Evolutionary conservation across 1,140 invertebrate species (phyloP).

Genomic region (Drosophila nannoptera): DNA sequence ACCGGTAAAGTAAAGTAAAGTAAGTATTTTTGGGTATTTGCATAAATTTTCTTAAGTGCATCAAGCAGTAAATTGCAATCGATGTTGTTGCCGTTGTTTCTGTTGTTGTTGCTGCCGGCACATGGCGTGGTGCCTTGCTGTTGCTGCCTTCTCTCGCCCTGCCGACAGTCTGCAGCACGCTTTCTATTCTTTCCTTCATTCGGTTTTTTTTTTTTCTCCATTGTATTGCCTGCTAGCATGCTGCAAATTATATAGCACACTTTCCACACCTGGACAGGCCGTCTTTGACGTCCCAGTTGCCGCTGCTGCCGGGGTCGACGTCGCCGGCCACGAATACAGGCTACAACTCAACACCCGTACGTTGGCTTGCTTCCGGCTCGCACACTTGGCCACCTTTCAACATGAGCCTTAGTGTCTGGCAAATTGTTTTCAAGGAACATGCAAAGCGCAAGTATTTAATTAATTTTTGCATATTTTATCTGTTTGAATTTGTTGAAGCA

Average conservation of each 20-base stretch:
- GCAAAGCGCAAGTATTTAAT: slow-evolving; percentile 77
- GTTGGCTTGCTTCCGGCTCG: slow-evolving; percentile 45
- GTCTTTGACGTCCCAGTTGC: slow-evolving; percentile 33
- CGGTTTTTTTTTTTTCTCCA: slow-evolving; percentile 25
- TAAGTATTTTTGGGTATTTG: slow-evolving; percentile 79
- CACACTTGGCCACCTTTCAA: slow-evolving; percentile 64
- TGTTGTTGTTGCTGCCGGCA: slow-evolving; percentile 5
- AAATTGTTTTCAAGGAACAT: slow-evolving; percentile 78
- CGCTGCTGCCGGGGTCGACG: slow-evolving; percentile 34
- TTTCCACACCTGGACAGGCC: slow-evolving; percentile 73
- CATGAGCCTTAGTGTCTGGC: slow-evolving; percentile 76
- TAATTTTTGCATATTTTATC: slow-evolving; percentile 78
- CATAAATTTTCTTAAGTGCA: slow-evolving; percentile 79
- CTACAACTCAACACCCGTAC: slow-evolving; percentile 36
- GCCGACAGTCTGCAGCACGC: slow-evolving; percentile 43
- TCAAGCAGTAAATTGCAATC: slow-evolving; percentile 78
- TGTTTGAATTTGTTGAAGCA: slow-evolving; percentile 77
- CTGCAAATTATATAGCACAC: slow-evolving; percentile 76
- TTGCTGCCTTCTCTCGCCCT: slow-evolving; percentile 44
- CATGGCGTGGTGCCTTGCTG: slow-evolving; percentile 32
- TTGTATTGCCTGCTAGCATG: slow-evolving; percentile 51
- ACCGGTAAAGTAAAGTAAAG: slow-evolving; percentile 53
- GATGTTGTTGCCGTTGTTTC: slow-evolving; percentile 63
- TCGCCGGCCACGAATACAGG: slow-evolving; percentile 61
- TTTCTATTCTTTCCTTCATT: slow-evolving; percentile 40